These are phyloP conservation scores for Thera britannica DNA, from an alignment of 2,888 invertebrate species.

Conservation along the genomic window DNA sequence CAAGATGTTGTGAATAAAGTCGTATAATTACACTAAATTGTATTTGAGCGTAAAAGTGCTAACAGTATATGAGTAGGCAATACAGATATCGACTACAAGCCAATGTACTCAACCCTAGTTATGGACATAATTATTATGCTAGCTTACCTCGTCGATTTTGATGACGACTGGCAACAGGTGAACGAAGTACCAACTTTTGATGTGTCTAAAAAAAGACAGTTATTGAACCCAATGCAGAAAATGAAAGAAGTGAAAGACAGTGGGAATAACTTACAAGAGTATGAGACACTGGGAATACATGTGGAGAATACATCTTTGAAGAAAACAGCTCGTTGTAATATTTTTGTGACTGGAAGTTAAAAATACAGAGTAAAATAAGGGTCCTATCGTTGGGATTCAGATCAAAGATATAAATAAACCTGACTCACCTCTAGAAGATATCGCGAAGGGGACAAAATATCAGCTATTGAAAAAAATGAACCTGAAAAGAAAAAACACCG, in stretches of 20 bases:
- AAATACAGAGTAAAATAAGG: neutral
- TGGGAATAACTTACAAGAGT: slow-evolving; percentile 36
- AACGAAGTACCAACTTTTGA: slow-evolving; percentile 38
- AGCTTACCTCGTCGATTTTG: slow-evolving; percentile 46
- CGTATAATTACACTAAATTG: no score
- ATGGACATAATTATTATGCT: neutral
- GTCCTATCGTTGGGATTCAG: neutral
- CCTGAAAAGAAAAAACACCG: slow-evolving; percentile 39
- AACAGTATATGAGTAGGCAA: no score
- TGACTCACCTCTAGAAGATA: slow-evolving; percentile 65
- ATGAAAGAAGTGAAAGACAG: neutral
- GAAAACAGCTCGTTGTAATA: slow-evolving; percentile 67
- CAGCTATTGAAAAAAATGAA: slow-evolving; percentile 24
- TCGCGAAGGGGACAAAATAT: slow-evolving; percentile 61
- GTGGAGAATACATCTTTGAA: slow-evolving; percentile 45
- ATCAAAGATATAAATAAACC: neutral
- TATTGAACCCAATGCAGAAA: neutral
- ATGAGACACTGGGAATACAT: slow-evolving; percentile 42
- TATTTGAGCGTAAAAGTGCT: no score
- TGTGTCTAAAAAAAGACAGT: slow-evolving; percentile 29
- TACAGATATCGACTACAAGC: no score
- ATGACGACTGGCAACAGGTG: slow-evolving; percentile 40
- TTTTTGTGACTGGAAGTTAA: slow-evolving; percentile 63
- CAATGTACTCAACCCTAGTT: neutral
- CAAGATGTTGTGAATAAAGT: no score